Conservation (phyloP, 2,888 invertebrate species). For the Netelia inedita region DNA sequence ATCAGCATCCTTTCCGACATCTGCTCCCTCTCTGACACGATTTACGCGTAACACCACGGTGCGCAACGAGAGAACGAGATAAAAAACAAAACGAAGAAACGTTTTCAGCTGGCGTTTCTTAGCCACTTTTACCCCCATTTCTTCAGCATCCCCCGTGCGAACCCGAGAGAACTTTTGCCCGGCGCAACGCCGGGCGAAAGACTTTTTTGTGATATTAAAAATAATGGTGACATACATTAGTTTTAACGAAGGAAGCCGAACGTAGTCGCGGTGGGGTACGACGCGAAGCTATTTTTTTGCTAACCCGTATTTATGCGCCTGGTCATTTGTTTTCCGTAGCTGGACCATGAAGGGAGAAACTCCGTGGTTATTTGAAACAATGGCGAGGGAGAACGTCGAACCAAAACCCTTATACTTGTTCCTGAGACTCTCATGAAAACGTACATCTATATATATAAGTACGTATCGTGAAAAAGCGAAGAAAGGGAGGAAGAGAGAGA, state of each 20-base stretch:
- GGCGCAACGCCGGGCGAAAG: slow-evolving; percentile 16
- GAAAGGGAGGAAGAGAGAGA: slow-evolving; percentile 40
- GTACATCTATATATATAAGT: slow-evolving; percentile 48
- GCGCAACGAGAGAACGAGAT: slow-evolving; percentile 10
- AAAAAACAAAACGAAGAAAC: slow-evolving; percentile 36
- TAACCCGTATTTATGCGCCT: slow-evolving; percentile 77
- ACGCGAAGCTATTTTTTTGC: slow-evolving; percentile 73
- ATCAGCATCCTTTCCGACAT: slow-evolving; percentile 23
- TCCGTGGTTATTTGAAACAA: slow-evolving; percentile 74
- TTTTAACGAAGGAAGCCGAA: slow-evolving; percentile 80
- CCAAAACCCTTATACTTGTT: slow-evolving; percentile 67
- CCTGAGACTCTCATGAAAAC: slow-evolving; percentile 58
- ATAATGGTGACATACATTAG: slow-evolving; percentile 83
- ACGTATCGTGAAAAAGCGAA: slow-evolving; percentile 43
- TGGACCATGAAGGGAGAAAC: slow-evolving; percentile 62
- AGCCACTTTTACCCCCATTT: slow-evolving; percentile 54
- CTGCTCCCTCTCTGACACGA: slow-evolving; percentile 37
- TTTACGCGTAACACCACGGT: slow-evolving; percentile 38
- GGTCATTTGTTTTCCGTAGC: slow-evolving; percentile 80
- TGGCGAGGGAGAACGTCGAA: slow-evolving; percentile 71
- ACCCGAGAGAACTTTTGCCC: slow-evolving; percentile 1
- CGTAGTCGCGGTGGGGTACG: slow-evolving; percentile 25
- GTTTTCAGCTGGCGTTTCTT: slow-evolving; percentile 46
- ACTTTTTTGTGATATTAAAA: slow-evolving; percentile 81
- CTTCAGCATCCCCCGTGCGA: slow-evolving; percentile 68